Percentiles rank a stretch among this genome's conserved stretches.
These are phyloP conservation scores for Pseudomyrmex cubaensis DNA, from an alignment of 1,140 invertebrate genomes.

Conservation along the genomic window DNA sequence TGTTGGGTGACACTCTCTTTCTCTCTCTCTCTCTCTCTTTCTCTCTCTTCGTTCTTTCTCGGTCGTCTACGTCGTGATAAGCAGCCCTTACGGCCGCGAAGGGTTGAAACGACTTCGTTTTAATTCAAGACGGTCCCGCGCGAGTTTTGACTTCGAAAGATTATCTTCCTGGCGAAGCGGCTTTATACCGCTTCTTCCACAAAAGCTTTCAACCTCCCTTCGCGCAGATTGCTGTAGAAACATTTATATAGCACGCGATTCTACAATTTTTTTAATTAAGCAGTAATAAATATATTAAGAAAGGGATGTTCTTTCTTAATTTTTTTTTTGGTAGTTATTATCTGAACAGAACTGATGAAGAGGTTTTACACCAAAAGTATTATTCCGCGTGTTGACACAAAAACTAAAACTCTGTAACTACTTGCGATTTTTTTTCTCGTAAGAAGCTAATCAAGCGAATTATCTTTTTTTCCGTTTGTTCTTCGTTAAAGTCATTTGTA, in stretches of 20 bases:
- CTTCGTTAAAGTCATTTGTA: not conserved
- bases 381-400: too few relatives aligned
- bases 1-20: constrained; percentile 14
- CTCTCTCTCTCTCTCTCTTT: constrained; percentile 2
- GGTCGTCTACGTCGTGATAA: constrained; percentile 20
- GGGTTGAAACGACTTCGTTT: constrained; percentile 49
- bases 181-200: not conserved
- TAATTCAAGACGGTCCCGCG: constrained; percentile 30
- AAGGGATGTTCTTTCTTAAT: not conserved
- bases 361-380: too few relatives aligned
- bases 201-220: not conserved
- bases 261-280: not conserved
- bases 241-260: not conserved
- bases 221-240: not conserved
- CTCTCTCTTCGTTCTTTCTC: not conserved
- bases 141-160: constrained; percentile 37
- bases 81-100: constrained; percentile 12
- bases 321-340: too few relatives aligned
- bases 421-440: not conserved
- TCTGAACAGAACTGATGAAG: too few relatives aligned
- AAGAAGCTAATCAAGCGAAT: not conserved
- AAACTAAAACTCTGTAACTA: too few relatives aligned
- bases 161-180: constrained; percentile 18
- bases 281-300: constrained; percentile 8
- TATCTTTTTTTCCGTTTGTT: not conserved